These are phyloP conservation scores for Ophion ellenae DNA, from an alignment of 2,888 invertebrate species.

Conservation along the genomic window DNA sequence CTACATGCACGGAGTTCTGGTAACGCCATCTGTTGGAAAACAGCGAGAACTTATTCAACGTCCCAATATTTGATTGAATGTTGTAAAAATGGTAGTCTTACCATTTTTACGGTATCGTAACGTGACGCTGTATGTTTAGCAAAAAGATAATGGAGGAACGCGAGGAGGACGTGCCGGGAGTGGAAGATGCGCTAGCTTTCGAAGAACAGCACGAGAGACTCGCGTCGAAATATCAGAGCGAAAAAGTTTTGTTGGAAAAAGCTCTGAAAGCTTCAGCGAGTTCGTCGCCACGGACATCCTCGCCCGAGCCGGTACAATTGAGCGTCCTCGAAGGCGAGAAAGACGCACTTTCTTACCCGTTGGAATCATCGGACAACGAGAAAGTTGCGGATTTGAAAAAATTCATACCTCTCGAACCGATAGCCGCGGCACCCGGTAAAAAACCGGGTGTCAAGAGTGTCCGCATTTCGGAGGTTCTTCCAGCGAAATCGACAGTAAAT, in stretches of 20 bases:
- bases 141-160: slow-evolving; percentile 73
- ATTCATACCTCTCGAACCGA: slow-evolving; percentile 80
- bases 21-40: too few relatives aligned
- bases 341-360: slow-evolving; percentile 7
- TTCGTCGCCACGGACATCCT: slow-evolving; percentile 53
- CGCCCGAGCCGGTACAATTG: slow-evolving; percentile 50
- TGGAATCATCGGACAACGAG: slow-evolving; percentile 32
- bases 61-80: too few relatives aligned
- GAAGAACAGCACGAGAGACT: slow-evolving; percentile 80
- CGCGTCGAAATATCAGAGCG: slow-evolving; percentile 79
- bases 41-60: too few relatives aligned
- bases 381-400: slow-evolving; percentile 74
- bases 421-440: slow-evolving; percentile 46
- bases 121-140: slow-evolving; percentile 51
- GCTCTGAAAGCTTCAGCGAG: slow-evolving; percentile 76
- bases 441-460: slow-evolving; percentile 22
- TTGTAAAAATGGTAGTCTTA: too few relatives aligned
- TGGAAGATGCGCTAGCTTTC: slow-evolving; percentile 58
- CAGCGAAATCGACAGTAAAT: slow-evolving; percentile 43
- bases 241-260: slow-evolving; percentile 80
- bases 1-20: too few relatives aligned
- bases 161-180: slow-evolving; percentile 70
- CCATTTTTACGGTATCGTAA: too few relatives aligned
- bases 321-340: slow-evolving; percentile 20
- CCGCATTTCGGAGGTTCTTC: slow-evolving; percentile 12